phyloP scores from a whole-genome alignment of 2,113 vertebrate species.

The Upupa epops region DNA sequence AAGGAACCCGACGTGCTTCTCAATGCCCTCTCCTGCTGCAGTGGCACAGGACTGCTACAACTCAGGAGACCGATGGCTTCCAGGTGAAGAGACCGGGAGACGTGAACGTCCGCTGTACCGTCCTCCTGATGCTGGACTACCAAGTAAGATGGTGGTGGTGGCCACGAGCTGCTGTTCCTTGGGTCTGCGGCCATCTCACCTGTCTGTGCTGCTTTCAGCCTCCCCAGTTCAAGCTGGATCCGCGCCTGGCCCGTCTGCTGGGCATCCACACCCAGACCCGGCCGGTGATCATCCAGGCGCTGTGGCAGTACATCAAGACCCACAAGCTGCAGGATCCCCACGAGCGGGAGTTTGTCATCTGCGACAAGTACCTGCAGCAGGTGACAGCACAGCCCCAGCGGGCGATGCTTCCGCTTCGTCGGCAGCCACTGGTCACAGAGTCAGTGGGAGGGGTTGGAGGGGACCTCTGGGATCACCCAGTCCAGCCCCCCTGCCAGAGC shows the following conservation, averaged over 20 bases:
- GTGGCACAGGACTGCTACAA: slow-evolving; percentile 99
- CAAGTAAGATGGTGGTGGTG: slow-evolving; percentile 76
- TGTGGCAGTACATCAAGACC: slow-evolving; percentile 92
- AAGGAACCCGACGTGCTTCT: not conserved
- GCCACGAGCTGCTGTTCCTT: fast-evolving
- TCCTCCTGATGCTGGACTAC: slow-evolving; percentile 98
- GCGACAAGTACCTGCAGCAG: slow-evolving; percentile 92
- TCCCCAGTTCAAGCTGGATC: slow-evolving; percentile 88
- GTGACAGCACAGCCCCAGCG: slow-evolving; percentile 32
- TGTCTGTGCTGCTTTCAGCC: slow-evolving; percentile 59
- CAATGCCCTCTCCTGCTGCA: slow-evolving; percentile 46
- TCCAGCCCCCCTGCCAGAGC: too few species aligned
- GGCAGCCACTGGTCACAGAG: not conserved
- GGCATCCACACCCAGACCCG: slow-evolving; percentile 90
- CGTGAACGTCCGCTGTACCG: slow-evolving; percentile 96
- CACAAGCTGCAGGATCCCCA: slow-evolving; percentile 92
- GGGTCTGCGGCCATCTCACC: not conserved
- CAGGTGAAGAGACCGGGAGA: slow-evolving; percentile 98
- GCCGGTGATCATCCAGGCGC: slow-evolving; percentile 89
- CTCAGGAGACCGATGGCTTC: slow-evolving; percentile 98
- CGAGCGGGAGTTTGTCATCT: slow-evolving; percentile 88
- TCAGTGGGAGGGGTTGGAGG: too few species aligned
- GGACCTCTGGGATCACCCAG: too few species aligned
- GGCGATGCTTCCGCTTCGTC: fast-evolving
- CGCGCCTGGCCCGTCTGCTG: slow-evolving; percentile 85